Percentiles rank a stretch among this genome's conserved stretches.
Evolutionary conservation across 2,888 invertebrate genomes (phyloP).

Genomic region (Cryptus viduatorius): DNA sequence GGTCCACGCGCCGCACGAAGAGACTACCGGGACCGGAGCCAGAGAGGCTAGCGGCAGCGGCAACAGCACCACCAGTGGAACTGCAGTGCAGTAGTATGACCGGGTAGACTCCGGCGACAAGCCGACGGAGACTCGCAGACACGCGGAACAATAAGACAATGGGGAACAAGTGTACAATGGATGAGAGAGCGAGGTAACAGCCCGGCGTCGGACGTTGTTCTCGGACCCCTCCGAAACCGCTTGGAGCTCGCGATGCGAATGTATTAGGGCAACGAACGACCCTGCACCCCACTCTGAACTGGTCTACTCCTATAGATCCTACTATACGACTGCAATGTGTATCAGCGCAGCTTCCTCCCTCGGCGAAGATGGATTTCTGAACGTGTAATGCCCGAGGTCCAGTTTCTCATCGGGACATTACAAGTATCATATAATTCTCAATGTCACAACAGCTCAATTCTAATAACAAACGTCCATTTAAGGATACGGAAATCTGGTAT

Average conservation of each 20-base stretch:
- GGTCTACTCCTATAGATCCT: not conserved
- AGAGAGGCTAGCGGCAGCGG: conserved; percentile 47
- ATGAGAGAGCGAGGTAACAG: conserved; percentile 55
- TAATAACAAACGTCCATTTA: not conserved
- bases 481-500: not conserved
- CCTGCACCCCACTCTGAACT: conserved; percentile 2
- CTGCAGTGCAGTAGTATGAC: conserved; percentile 24
- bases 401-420: not conserved
- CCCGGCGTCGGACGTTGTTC: conserved; percentile 69
- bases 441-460: no score
- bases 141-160: conserved; percentile 81
- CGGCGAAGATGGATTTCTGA: conserved; percentile 35
- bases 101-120: conserved; percentile 60
- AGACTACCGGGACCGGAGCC: conserved; percentile 15
- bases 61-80: not conserved
- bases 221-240: conserved; percentile 60
- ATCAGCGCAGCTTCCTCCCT: conserved; percentile 31
- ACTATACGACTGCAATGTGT: conserved; percentile 33
- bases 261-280: conserved; percentile 51
- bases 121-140: conserved; percentile 69
- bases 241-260: conserved; percentile 57
- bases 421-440: not conserved
- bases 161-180: conserved; percentile 80
- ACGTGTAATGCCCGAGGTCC: not conserved
- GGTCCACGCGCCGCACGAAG: conserved; percentile 40